Base-by-base conservation (phyloP, 2,797 vertebrate species). In the Propithecus deckenii region DNA sequence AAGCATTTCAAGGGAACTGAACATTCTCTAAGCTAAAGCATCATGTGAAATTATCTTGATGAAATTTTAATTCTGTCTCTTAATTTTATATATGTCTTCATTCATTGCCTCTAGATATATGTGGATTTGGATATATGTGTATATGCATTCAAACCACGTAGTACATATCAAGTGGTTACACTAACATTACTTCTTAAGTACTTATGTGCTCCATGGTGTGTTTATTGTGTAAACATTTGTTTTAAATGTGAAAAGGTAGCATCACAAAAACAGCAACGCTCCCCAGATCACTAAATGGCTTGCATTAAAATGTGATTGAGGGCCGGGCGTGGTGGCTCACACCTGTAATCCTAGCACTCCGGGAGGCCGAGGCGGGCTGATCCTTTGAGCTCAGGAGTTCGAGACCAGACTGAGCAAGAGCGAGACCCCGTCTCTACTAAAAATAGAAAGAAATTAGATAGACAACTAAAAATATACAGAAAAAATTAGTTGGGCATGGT, bases 11-110 rank as follows among this genome's bases (percentile, higher is more conserved):
- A 69, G 35, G 38, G 32, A 80, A 69, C 32, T 89, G 59, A 67
- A 76, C 38, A 59, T 86, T 95, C 41, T 94, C 23, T 72, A 23
- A 97, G 63, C n/a, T 69, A 65, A 92, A 96, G 41, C 63, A 86
- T 65, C n/a, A 28, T 30, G 28, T 78, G 25, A 84, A 92, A 81
- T 43, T 81, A 89, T 85, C 59, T 67, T 76, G 35, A 43, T 91
- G 30, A 87, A 91, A 75, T 38, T 80, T 93, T 84, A 86, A 52
- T 67, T 75, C 46, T 50, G 20, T 89, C 32, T 90, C 50, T 81
- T 32, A 92, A 59, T 71, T 83, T 75, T 83, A 85, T 67, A 28
- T 86, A 41, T n/a, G 13, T 57, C 52, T 79, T 89, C 63, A 79
- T 76, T 86, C 63, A 52, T n/a, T 91, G 52, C 79, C 30, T 79